Evolutionary conservation across 1,140 invertebrate species (phyloP).

Genomic region (Drosophila micromelanica): DNA sequence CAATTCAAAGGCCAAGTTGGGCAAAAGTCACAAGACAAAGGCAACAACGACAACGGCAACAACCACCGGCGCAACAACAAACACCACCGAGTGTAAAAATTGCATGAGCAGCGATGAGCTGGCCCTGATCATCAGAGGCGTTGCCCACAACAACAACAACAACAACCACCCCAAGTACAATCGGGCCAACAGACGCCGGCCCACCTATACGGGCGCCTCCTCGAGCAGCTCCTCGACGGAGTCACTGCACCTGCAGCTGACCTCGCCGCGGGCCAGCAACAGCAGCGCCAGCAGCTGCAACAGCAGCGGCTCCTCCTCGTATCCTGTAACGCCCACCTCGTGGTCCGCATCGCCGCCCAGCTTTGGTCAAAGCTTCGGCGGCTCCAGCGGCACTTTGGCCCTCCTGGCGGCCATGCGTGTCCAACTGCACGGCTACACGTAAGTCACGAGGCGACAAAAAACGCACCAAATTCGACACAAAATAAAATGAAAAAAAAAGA

Average conservation of each 20-base stretch:
- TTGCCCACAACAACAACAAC: constrained; percentile 30
- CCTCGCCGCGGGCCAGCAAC: constrained; percentile 25
- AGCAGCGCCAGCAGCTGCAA: constrained; percentile 6
- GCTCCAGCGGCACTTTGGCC: constrained; percentile 51
- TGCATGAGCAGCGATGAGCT: constrained; percentile 76
- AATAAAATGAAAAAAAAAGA: background rate
- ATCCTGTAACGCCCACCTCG: constrained; percentile 69
- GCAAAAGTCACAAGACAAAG: constrained; percentile 55
- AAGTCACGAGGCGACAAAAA: constrained; percentile 37
- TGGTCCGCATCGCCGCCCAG: constrained; percentile 64
- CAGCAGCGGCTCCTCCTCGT: constrained; percentile 29
- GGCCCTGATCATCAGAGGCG: constrained; percentile 68
- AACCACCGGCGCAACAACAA: constrained; percentile 6
- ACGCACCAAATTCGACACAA: background rate
- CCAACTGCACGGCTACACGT: constrained; percentile 65
- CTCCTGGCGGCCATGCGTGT: constrained; percentile 56
- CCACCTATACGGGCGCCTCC: constrained; percentile 34
- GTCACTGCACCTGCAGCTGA: constrained; percentile 52
- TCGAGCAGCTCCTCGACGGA: constrained; percentile 60
- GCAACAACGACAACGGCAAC: constrained; percentile 15
- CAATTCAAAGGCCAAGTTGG: constrained; percentile 33
- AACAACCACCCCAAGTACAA: constrained; percentile 1
- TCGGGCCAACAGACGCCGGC: constrained; percentile 10
- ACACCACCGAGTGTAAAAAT: constrained; percentile 40
- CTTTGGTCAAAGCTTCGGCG: constrained; percentile 44